A percentile compares a stretch with the other conserved stretches of the same genome.
Conservation (phyloP, 2,888 invertebrate species). For the Sussaba pulchella region DNA sequence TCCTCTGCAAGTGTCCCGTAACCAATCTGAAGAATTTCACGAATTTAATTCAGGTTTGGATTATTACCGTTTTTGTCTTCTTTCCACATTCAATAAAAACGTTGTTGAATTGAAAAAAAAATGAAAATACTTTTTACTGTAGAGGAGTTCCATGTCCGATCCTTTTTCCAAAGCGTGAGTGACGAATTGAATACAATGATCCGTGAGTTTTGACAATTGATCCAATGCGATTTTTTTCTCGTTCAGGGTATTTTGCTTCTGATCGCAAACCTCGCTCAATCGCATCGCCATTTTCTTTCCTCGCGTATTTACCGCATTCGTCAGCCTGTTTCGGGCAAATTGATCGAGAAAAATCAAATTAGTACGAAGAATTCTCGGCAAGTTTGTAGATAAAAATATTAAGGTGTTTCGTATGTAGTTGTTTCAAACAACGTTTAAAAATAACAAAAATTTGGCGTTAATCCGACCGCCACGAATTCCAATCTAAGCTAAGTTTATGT, state of each 20-base stretch:
- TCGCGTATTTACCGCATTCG: conserved; percentile 92
- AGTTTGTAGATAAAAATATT: no score
- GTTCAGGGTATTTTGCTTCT: conserved; percentile 91
- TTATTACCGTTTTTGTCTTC: no score
- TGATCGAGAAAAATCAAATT: not conserved
- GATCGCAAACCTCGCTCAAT: conserved; percentile 92
- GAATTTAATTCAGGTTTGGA: not conserved
- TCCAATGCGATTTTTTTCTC: conserved; percentile 94
- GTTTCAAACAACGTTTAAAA: no score
- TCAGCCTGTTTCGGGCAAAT: conserved; percentile 86
- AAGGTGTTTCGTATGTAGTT: no score
- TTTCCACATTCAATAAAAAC: not conserved
- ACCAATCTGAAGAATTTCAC: conserved; percentile 78
- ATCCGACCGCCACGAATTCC: no score
- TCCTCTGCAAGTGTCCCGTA: conserved; percentile 91
- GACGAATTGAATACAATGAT: conserved; percentile 95
- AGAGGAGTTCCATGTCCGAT: conserved; percentile 93
- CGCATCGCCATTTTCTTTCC: conserved; percentile 93
- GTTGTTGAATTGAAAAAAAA: not conserved
- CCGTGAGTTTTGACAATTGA: conserved; percentile 93
- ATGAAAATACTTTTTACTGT: conserved; percentile 92
- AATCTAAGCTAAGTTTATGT: no score
- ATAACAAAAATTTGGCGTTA: no score
- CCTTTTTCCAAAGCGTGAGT: conserved; percentile 91
- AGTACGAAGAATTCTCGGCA: not conserved